Evolutionary conservation across 2,888 invertebrate species (phyloP), one percentile per base, ranked within the genome.

Genomic region (Lasius platythorax): DNA sequence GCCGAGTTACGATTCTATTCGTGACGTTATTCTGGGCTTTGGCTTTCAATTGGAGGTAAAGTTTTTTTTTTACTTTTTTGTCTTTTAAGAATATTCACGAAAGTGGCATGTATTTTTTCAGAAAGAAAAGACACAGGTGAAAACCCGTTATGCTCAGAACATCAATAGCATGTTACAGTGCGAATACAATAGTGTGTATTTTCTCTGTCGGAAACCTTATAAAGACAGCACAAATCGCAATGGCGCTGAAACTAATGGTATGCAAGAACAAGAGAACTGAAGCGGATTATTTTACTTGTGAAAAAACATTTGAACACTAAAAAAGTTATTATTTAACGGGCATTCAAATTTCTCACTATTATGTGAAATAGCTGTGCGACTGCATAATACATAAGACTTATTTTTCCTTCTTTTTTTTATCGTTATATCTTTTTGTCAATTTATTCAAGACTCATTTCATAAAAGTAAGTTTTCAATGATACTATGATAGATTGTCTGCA

Each of bases 81-180:
- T 18, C 1, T 50, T 50, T 50, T 18, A 18, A 3, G 6, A 30
- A n/a, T 23, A 4, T 30, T 70, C 23, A 50, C 9, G 0, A 4
- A n/a, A 8, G 2, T 18, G 1, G 64, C 28, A 33, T 64, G 37
- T 46, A 68, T 43, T 46, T 30, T 91, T 95, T 82, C 96, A 98
- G 97, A 97, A 97, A 95, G 97, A 98, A 93, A 96, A 97, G 92
- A 97, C 97, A 0, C 97, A 97, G 18, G 96, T 99, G 0, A 97
- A 97, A 92, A 98, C 98, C 58, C 97, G 97, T 92, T 99, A 99
- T 95, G 98, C 99, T 6, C 99, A 99, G 95, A 99, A 99, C 95
- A 97, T 97, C 0, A 96, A 97, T 85, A 99, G 99, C 0, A 99
- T 99, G 99, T 96, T 99, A 92, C 98, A 98, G 90, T 98, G 98